Percentiles rank a stretch among this genome's conserved stretches.
These are phyloP conservation scores for Patella caerulea DNA, from an alignment of 2,888 invertebrate genomes.

Conservation along the genomic window DNA sequence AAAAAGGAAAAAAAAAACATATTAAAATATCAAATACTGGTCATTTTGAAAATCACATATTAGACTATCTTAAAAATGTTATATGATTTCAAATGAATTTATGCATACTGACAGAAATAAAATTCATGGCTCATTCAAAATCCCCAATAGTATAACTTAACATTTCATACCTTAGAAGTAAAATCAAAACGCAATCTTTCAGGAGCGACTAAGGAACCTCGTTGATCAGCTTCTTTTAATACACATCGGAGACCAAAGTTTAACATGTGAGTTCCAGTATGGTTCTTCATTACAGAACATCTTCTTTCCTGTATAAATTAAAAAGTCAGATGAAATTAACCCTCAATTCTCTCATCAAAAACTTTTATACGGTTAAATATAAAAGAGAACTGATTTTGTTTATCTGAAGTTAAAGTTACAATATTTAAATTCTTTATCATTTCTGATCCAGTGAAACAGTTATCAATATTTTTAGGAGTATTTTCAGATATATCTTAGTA, in stretches of 20 bases:
- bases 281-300: constrained; percentile 97
- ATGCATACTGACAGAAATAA: no score
- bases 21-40: no score
- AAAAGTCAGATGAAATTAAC: no score
- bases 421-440: no score
- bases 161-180: constrained; percentile 71
- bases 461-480: no score
- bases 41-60: no score
- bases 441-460: no score
- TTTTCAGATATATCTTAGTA: no score
- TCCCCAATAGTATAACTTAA: background rate
- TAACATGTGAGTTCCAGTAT: constrained; percentile 96
- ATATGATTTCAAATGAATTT: no score
- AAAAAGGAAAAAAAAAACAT: background rate
- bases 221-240: constrained; percentile 91
- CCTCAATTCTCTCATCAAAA: background rate
- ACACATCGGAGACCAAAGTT: constrained; percentile 94
- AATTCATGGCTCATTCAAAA: background rate
- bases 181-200: constrained; percentile 98
- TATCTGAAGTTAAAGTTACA: background rate
- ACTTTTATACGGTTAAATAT: background rate
- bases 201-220: constrained; percentile 96
- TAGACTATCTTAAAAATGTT: no score
- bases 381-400: background rate
- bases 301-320: constrained; percentile 77